phyloP scores from a whole-genome alignment of 2,113 vertebrate genomes.

The Cervus canadensis region DNA sequence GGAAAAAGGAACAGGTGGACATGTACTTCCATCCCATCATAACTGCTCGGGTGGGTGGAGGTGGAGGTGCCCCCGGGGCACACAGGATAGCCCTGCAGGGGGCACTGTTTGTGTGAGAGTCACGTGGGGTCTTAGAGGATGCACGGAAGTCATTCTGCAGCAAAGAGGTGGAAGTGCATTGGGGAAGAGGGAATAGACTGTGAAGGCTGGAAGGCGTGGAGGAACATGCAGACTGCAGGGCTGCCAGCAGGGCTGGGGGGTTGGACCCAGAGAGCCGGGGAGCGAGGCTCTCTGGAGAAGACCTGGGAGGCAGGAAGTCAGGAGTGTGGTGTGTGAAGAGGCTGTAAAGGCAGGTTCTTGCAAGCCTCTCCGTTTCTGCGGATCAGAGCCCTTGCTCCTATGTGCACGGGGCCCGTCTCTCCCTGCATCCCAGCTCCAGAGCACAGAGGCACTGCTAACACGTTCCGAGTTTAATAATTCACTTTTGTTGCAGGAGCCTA shows the following conservation, averaged over 20 bases:
- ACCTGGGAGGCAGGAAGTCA: not conserved
- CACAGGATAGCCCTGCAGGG: not conserved
- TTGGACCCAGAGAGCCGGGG: rapidly evolving
- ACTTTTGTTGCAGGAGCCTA: not conserved
- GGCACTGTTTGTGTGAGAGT: not conserved
- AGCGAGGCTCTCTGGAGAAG: not conserved
- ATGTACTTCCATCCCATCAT: rapidly evolving
- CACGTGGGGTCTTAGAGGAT: not conserved
- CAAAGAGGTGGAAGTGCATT: not conserved
- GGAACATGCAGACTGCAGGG: not conserved
- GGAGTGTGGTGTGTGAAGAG: not conserved
- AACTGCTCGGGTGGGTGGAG: not conserved
- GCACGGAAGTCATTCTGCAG: not conserved
- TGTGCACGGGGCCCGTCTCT: rapidly evolving
- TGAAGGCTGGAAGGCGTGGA: not conserved
- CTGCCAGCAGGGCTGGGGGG: rapidly evolving
- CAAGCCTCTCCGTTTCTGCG: rapidly evolving
- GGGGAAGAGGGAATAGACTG: not conserved
- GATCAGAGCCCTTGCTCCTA: not conserved
- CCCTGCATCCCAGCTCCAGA: not conserved
- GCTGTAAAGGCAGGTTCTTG: not conserved
- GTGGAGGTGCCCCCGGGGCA: not conserved
- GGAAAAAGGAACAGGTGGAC: not conserved
- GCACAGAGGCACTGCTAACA: not conserved
- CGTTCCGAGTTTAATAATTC: not conserved